phyloP scores from a whole-genome alignment of 2,797 vertebrate species.

The Lithobates pipiens region DNA sequence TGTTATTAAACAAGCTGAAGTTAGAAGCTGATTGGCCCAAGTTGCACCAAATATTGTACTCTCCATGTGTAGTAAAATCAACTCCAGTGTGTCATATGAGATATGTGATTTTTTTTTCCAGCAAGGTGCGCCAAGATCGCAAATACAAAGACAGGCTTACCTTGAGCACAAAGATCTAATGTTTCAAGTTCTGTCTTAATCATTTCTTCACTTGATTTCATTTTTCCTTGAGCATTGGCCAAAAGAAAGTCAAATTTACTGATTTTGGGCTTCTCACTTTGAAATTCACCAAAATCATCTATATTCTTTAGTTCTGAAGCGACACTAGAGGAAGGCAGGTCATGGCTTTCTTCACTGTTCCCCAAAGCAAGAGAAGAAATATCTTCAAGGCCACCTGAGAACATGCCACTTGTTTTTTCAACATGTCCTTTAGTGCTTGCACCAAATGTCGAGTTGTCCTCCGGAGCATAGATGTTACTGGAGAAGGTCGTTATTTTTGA shows the following conservation, averaged over 20 bases:
- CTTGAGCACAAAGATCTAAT: constrained; percentile 96
- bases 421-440: constrained; percentile 66
- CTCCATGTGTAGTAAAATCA: too few species aligned
- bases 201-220: constrained; percentile 99
- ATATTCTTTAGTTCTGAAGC: constrained; percentile 70
- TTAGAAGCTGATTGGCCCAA: too few species aligned
- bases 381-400: constrained; percentile 76
- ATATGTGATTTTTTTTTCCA: too few species aligned
- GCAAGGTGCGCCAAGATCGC: too few species aligned
- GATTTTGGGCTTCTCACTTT: constrained; percentile 95
- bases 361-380: constrained; percentile 65
- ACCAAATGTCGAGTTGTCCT: constrained; percentile 80
- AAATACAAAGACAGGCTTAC: constrained; percentile 75
- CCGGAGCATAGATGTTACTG: constrained; percentile 76
- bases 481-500: constrained; percentile 83
- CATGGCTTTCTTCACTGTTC: constrained; percentile 59
- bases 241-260: constrained; percentile 97
- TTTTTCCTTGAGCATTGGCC: constrained; percentile 91
- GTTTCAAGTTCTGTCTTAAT: constrained; percentile 96
- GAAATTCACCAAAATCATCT: constrained; percentile 92
- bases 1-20: too few species aligned
- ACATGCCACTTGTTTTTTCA: constrained; percentile 78
- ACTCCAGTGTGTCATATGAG: too few species aligned
- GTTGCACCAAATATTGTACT: too few species aligned
- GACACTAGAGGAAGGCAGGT: background rate